Percentiles rank a stretch among this genome's conserved stretches.
phyloP scores from a whole-genome alignment of 2,113 vertebrate genomes.

The Tetrax tetrax region DNA sequence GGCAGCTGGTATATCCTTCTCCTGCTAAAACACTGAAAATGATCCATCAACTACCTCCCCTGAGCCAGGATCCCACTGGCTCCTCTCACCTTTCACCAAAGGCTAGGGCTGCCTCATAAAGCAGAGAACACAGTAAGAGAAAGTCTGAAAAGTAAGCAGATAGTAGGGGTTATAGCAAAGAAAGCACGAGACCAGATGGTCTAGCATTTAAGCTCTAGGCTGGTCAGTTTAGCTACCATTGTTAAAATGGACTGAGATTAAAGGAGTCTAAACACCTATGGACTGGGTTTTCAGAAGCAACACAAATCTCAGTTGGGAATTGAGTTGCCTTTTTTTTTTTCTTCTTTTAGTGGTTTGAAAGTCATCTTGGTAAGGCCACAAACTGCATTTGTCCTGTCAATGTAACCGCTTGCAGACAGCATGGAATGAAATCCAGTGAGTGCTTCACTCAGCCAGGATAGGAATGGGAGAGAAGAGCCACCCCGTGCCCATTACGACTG shows the following conservation, averaged over 20 bases:
- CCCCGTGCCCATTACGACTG: not conserved
- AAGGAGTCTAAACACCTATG: not conserved
- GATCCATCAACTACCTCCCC: not conserved
- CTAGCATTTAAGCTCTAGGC: not conserved
- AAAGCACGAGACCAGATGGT: not conserved
- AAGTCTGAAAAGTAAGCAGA: constrained; percentile 60
- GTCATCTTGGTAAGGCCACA: constrained; percentile 69
- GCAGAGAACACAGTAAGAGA: not conserved
- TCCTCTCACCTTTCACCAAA: constrained; percentile 43
- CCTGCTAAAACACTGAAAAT: not conserved
- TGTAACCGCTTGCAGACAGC: not conserved
- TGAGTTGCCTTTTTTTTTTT: constrained; percentile 7
- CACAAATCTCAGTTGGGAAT: not conserved
- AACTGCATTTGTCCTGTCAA: constrained; percentile 43
- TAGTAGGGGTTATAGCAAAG: constrained; percentile 7
- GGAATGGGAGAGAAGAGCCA: constrained; percentile 11
- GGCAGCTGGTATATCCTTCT: not conserved
- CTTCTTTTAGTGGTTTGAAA: constrained; percentile 20
- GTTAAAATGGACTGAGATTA: constrained; percentile 28
- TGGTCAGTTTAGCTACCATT: not conserved
- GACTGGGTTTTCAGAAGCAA: constrained; percentile 18
- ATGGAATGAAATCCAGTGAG: not conserved
- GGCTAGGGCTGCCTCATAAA: not conserved
- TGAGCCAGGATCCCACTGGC: not conserved
- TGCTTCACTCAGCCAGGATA: not conserved